These are phyloP conservation scores for Triops longicaudatus DNA, from an alignment of 1,140 invertebrate genomes.

Conservation along the genomic window DNA sequence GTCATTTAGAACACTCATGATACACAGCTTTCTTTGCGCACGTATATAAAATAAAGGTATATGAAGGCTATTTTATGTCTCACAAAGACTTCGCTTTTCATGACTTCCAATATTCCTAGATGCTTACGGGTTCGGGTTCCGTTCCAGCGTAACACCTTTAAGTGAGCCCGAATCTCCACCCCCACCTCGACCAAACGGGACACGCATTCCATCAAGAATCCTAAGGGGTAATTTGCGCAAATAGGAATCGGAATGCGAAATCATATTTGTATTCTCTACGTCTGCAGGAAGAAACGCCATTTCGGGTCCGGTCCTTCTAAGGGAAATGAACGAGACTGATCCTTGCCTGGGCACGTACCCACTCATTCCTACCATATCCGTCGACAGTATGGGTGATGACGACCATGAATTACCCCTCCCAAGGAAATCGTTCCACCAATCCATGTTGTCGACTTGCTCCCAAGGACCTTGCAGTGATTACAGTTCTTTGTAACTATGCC, in stretches of 20 bases:
- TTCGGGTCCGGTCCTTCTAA: background rate
- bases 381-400: slow-evolving; percentile 23
- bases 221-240: background rate
- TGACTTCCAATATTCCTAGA: background rate
- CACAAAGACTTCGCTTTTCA: background rate
- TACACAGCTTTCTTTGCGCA: no score
- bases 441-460: background rate
- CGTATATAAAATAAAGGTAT: no score
- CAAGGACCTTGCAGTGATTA: slow-evolving; percentile 1
- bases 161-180: slow-evolving; percentile 25
- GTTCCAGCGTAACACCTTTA: slow-evolving; percentile 16
- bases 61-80: background rate
- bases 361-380: slow-evolving; percentile 26
- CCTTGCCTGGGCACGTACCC: background rate
- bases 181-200: slow-evolving; percentile 16
- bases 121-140: slow-evolving; percentile 13
- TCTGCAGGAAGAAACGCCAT: background rate
- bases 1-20: no score
- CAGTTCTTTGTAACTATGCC: slow-evolving; percentile 18
- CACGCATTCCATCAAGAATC: background rate
- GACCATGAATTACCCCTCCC: background rate
- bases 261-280: background rate
- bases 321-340: background rate
- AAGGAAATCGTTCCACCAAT: background rate
- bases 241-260: no score